Evolutionary conservation across 2,113 vertebrate genomes (phyloP).

Genomic region (Fregetta grallaria): DNA sequence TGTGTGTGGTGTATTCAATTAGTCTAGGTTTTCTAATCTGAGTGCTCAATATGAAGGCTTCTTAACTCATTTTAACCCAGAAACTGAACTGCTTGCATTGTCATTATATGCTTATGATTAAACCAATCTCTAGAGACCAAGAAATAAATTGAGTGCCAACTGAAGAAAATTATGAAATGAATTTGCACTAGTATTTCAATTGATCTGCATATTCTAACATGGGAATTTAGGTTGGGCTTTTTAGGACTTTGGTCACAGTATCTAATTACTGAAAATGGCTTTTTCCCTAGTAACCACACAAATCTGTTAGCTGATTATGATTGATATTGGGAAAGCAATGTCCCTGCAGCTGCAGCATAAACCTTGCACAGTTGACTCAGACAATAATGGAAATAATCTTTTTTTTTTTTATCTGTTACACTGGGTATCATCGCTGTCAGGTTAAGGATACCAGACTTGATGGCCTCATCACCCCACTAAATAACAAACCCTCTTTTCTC

Average conservation of each 20-base stretch:
- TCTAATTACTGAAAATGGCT: background rate
- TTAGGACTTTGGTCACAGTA: background rate
- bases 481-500: background rate
- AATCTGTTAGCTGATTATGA: background rate
- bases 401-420: background rate
- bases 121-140: background rate
- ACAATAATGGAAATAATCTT: background rate
- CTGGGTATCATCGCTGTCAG: background rate
- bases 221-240: background rate
- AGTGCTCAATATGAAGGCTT: background rate
- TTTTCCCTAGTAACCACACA: background rate
- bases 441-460: background rate
- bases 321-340: background rate
- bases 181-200: background rate
- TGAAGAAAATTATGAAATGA: slow-evolving; percentile 4
- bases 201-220: background rate
- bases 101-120: slow-evolving; percentile 27
- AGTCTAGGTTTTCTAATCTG: background rate
- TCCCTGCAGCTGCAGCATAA: background rate
- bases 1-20: background rate
- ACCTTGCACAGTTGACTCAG: background rate
- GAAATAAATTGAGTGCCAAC: slow-evolving; percentile 28
- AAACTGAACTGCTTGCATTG: background rate
- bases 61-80: slow-evolving; percentile 8
- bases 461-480: background rate